phyloP scores from a whole-genome alignment of 2,797 vertebrate genomes.

The Hemitrygon akajei region DNA sequence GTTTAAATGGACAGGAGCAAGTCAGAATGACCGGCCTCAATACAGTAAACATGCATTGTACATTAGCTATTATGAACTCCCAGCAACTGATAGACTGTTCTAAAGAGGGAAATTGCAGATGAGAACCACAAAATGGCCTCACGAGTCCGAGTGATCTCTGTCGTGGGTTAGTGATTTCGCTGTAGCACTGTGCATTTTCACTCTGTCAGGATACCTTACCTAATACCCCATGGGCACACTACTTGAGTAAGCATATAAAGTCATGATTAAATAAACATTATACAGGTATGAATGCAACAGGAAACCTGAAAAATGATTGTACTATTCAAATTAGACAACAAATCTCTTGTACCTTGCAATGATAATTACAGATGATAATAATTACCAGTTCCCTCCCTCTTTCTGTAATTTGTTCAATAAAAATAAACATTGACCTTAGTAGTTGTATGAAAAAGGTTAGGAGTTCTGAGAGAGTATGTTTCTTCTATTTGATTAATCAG shows the following conservation, averaged over 20 bases:
- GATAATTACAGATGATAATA: neutral
- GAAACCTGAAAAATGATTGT: neutral
- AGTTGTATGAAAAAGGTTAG: neutral
- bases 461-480: neutral
- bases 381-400: neutral
- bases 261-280: neutral
- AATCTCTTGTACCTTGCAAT: neutral
- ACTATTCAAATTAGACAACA: neutral
- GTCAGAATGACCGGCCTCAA: neutral
- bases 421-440: neutral
- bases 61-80: neutral
- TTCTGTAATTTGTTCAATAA: neutral
- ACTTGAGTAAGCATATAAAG: neutral
- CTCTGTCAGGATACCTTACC: too few relatives aligned
- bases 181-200: neutral
- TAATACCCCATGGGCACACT: neutral
- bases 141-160: neutral
- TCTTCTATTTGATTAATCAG: neutral
- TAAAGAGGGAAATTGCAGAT: neutral
- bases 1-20: too few relatives aligned
- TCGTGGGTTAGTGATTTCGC: neutral
- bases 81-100: neutral
- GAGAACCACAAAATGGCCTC: neutral
- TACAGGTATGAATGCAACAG: neutral
- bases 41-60: neutral